Base-by-base conservation (phyloP, 2,888 invertebrate genomes). In the Amphipyra berbera region DNA sequence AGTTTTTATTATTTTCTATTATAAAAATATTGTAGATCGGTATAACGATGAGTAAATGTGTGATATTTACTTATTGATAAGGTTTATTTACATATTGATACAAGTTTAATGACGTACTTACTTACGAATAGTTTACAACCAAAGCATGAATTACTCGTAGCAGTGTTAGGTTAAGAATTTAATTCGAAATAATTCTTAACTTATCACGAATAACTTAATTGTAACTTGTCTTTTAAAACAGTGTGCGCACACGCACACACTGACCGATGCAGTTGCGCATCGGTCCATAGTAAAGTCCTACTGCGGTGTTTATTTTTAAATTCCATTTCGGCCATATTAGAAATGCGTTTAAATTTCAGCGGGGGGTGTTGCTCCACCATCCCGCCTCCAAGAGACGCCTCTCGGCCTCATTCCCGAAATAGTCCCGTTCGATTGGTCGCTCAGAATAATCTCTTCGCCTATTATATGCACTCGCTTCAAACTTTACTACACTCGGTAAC, bases 391-490 rank as follows among this genome's bases (percentile, higher is more conserved):
- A 71, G 71, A 78, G 81, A 85, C 90, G 90, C 92, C 92, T 90
- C 88, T 86, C 81, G 83, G 67, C 79, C 81, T 82, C 74, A 85
- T 85, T 90, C 88, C 88, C 85, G 78, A 87, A 91, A 89, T 88
- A 89, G 84, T 83, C 83, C 81, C 85, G 60, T 82, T 82, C 84
- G 86, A 94, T 94, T 94, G 94, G 94, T 85, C 80, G 89, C 79
- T 78, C 74, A 66, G 78, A 79, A 80, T 85, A 85, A 88, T 87
- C 88, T 87, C 82, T 81, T 91, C 84, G 83, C 87, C 90, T 91
- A 90, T 90, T 86, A 89, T 81, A 84, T 83, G 79, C 79, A 62
- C 65, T 75, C 74, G 74, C 74, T 82, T 78, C 79, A 75, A 81
- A 82, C 68, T 83, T 72, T 75, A 79, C 75, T 78, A 62, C 66